Evolutionary conservation across 2,113 vertebrate species (phyloP), one percentile per base, ranked within the genome.

Genomic region (Triplophysa dalaica): DNA sequence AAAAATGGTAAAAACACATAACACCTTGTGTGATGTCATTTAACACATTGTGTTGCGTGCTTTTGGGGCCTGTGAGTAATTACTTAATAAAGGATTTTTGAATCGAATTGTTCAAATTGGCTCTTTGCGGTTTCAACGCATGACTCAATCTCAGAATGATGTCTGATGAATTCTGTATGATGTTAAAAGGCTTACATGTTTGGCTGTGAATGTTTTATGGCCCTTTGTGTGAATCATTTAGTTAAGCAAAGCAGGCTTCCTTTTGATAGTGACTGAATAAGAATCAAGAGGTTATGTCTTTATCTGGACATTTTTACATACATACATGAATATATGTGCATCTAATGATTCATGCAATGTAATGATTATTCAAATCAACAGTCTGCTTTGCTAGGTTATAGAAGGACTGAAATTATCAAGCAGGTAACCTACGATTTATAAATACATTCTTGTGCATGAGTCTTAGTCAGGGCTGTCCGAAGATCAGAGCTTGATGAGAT

Each of bases 401-500:
- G 14, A 74, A 26, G 8, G 41, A 26, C 58, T 26, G 14, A 45
- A 14, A 45, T 62, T 62, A 48, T 8, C 21, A 22, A 75, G 22
- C 22, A 63, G 45, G 63, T 38, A 33, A 76, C 52, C 45, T 38
- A 16, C 45, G 5, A 54, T 52, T 29, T 16, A 33, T 54, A 38
- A 52, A 17, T 38, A 52, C 9, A 54, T 54, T 3, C 64, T n/a
- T 65, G 56, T 29, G 3, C 60, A 50, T 60, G 41, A 26, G 58
- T 11, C 38, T 62, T 13, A 62, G 4, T 4, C 21, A 63, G 38
- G 38, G 56, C 58, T 48, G 4, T 50, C 58, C 48, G 58, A 75
- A 75, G 60, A 75, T 29, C 58, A 62, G 14, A 19, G 61, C 73
- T 75, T 66, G 69, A 73, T 67, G 16, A 79, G 63, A 75, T 74